Conservation (phyloP, 35 echinoderm and acorn worm species). For the Strongylocentrotus purpuratus region DNA sequence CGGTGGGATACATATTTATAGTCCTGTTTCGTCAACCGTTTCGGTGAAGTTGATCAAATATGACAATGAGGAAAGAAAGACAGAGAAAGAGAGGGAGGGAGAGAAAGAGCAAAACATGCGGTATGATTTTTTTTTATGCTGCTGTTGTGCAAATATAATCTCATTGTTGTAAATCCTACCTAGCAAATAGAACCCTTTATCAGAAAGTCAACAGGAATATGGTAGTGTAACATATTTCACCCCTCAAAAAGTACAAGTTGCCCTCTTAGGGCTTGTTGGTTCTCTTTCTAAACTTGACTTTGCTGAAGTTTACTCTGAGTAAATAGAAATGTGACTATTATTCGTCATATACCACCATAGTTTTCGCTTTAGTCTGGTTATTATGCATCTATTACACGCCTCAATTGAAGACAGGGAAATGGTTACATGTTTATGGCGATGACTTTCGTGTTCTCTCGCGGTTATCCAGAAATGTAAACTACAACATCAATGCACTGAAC, state of each 20-base stretch:
- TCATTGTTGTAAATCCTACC: conserved; percentile 32
- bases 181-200: not conserved
- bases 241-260: not conserved
- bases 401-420: not conserved
- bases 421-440: not conserved
- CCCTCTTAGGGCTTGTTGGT: not conserved
- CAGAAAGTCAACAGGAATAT: conserved; percentile 35
- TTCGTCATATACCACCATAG: not conserved
- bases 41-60: not conserved
- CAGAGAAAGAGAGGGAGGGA: not conserved
- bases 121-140: conserved; percentile 8
- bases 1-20: not conserved
- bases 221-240: conserved; percentile 30
- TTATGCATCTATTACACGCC: not conserved
- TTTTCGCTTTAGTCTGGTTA: not conserved
- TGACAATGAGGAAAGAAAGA: not conserved
- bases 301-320: not conserved
- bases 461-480: not conserved
- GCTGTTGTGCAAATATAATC: conserved; percentile 19
- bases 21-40: not conserved
- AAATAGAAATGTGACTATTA: conserved; percentile 39
- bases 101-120: not conserved
- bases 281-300: not conserved
- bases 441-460: not conserved
- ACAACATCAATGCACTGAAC: no score